Conservation (phyloP, 2,888 invertebrate genomes). For the Rhabditophanes sp. region DNA sequence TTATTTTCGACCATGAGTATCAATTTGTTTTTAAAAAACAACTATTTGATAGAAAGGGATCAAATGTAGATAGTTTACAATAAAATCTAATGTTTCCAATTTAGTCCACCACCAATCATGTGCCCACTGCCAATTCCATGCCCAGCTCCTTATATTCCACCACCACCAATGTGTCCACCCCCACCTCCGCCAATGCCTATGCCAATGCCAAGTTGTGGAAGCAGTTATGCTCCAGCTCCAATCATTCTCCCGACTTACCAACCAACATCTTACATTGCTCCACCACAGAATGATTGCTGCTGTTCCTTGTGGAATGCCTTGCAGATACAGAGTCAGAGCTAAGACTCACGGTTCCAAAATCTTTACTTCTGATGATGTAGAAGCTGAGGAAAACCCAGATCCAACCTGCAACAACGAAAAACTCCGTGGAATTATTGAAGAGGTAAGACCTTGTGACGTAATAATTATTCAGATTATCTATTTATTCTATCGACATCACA, state of each 20-base stretch:
- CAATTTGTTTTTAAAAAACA: no score
- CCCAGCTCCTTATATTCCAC: constrained; percentile 15
- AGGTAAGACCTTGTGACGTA: constrained; percentile 15
- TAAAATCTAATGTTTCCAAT: constrained; percentile 4
- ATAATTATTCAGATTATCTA: neutral
- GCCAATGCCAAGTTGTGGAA: no score
- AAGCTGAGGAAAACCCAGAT: constrained; percentile 25
- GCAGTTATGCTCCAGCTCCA: constrained; percentile 22
- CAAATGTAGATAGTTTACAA: no score
- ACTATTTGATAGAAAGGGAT: no score
- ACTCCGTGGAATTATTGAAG: constrained; percentile 28
- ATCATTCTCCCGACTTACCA: constrained; percentile 10
- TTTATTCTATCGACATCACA: no score
- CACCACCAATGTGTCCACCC: constrained; percentile 23
- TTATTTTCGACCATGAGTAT: no score
- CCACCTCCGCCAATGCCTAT: constrained; percentile 16
- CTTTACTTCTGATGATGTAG: constrained; percentile 14
- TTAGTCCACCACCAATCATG: constrained; percentile 7
- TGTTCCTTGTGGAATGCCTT: constrained; percentile 37
- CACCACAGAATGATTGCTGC: constrained; percentile 29
- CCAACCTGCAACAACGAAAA: constrained; percentile 38
- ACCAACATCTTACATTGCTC: constrained; percentile 13
- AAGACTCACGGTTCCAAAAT: constrained; percentile 33
- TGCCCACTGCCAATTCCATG: constrained; percentile 12
- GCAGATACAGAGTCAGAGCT: constrained; percentile 25